Base-by-base conservation (phyloP, 2,113 vertebrate genomes). In the Heterocephalus glaber region DNA sequence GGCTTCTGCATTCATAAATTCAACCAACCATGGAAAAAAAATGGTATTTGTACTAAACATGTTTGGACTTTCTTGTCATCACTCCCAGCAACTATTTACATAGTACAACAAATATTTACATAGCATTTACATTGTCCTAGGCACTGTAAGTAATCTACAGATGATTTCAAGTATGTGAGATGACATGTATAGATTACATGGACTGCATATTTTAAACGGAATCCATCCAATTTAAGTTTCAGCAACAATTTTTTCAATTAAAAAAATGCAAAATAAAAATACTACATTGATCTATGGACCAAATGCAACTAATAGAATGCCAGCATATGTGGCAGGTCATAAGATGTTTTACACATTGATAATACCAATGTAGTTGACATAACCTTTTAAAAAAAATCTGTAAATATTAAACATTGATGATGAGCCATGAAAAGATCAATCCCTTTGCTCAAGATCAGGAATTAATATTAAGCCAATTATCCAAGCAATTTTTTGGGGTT, bases 401-500 rank as follows among this genome's bases (percentile, higher is more conserved):
- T 77, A 79, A 94, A 66, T 35, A 79, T 47, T 58, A 93, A 89
- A 63, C 33, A 52, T 5, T 77, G 17, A 60, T 77, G 60, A 44
- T 56, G n/a, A 95, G 58, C 9, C 44, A 74, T 66, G 66, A 92
- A 89, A 94, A 83, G 33, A 77, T 4, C 68, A 17, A n/a, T 81
- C 3, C 28, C 33, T 81, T 82, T 91, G 49, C 76, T 80, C 74
- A 80, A n/a, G 26, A 82, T 63, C 14, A 96, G 26, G 33, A 95
- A 92, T 70, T 76, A 89, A 60, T 54, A 61, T 33, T 60, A 93
- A 76, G n/a, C 19, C 33, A 63, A 89, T 81, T 61, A 82, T 35
- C 17, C 28, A 89, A 89, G 10, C 84, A 74, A 93, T n/a, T n/a
- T n/a, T n/a, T n/a, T n/a, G n/a, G 38, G 77, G n/a, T 93, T 92